phyloP scores from a whole-genome alignment of 2,113 vertebrate genomes.

The Sterna hirundo region DNA sequence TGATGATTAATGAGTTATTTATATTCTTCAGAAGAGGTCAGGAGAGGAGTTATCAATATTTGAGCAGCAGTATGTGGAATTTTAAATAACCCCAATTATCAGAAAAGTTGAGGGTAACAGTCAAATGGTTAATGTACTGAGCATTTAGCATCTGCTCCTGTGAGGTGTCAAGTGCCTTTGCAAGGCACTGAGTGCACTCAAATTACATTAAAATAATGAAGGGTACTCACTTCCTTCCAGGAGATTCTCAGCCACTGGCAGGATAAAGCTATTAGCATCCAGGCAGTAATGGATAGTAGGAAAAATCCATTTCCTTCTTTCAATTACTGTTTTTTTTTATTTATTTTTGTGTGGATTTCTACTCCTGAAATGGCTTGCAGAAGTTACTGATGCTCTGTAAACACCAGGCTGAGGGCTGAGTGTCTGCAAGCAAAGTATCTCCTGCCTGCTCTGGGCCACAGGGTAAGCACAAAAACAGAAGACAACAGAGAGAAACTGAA shows the following conservation, averaged over 20 bases:
- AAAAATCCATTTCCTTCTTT: conserved; percentile 34
- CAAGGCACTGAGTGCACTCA: conserved; percentile 38
- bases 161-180: conserved; percentile 48
- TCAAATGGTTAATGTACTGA: conserved; percentile 45
- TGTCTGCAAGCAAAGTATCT: neutral
- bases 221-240: conserved; percentile 24
- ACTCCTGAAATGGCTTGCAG: neutral
- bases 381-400: neutral
- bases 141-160: conserved; percentile 31
- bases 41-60: conserved; percentile 30
- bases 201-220: conserved; percentile 57
- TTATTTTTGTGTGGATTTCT: neutral
- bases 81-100: conserved; percentile 20
- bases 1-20: conserved; percentile 21
- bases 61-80: neutral
- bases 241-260: conserved; percentile 4
- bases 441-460: neutral
- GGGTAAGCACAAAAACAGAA: neutral
- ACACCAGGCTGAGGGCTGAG: neutral
- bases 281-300: conserved; percentile 33
- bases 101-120: conserved; percentile 1
- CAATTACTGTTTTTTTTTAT: neutral
- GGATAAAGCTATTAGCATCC: conserved; percentile 24
- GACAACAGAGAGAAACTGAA: neutral
- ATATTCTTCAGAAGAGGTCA: conserved; percentile 31